Percentiles rank a stretch among this genome's conserved stretches.
Conservation (phyloP, 2,888 invertebrate genomes). For the Drosophila ustulata region DNA sequence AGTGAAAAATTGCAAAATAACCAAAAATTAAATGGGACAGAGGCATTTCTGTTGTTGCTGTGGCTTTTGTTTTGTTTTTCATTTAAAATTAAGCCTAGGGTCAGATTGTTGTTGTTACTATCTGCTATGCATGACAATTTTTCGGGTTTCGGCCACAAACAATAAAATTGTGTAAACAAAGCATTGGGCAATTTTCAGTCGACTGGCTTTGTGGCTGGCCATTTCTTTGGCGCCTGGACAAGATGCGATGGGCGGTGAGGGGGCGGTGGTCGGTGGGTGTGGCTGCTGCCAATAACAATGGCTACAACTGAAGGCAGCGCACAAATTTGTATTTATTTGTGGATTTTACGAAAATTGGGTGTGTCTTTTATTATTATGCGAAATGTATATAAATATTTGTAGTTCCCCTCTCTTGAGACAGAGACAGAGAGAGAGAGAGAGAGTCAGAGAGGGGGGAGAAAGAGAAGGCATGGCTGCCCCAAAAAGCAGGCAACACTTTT, state of each 20-base stretch:
- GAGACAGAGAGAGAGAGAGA: constrained; percentile 22
- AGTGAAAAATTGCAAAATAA: constrained; percentile 84
- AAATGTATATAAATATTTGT: constrained; percentile 65
- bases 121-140: constrained; percentile 65
- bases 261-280: constrained; percentile 26
- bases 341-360: constrained; percentile 72
- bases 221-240: constrained; percentile 57
- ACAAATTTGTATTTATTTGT: constrained; percentile 78
- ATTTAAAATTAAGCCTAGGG: constrained; percentile 62
- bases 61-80: constrained; percentile 31
- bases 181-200: constrained; percentile 79
- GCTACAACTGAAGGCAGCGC: constrained; percentile 22
- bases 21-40: constrained; percentile 82
- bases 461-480: constrained; percentile 25
- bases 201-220: constrained; percentile 78
- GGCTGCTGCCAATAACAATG: constrained; percentile 33
- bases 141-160: constrained; percentile 37
- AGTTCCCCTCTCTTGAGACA: background rate
- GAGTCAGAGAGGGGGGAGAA: background rate
- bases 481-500: constrained; percentile 58
- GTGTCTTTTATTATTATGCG: constrained; percentile 74
- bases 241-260: background rate
- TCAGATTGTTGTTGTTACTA: constrained; percentile 38
- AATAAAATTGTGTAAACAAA: constrained; percentile 76
- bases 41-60: constrained; percentile 12